A percentile compares a stretch with the other conserved stretches of the same genome.
Conservation (phyloP, 2,797 vertebrate genomes). For the Lagorchestes hirsutus region DNA sequence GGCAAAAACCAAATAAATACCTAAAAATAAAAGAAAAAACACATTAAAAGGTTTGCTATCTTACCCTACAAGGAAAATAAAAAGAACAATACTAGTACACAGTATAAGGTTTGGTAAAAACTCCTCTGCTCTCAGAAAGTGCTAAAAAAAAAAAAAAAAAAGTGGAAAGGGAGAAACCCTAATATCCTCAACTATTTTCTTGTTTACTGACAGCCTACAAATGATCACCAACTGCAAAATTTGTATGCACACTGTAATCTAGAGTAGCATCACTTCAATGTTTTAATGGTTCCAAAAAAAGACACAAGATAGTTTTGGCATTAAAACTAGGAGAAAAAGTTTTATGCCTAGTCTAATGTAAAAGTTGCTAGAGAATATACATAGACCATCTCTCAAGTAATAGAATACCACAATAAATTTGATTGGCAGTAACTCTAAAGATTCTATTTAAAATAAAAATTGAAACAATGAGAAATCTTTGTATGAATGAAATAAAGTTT, state of each 20-base stretch:
- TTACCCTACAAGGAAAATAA: not conserved
- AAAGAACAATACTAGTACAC: conserved; percentile 1
- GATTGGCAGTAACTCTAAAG: not conserved
- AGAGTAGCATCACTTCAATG: not conserved
- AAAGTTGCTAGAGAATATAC: not conserved
- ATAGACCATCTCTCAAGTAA: conserved; percentile 23
- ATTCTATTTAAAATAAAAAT: conserved; percentile 20
- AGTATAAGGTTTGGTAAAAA: conserved; percentile 36
- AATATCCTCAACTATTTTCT: conserved; percentile 31
- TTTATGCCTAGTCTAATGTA: not conserved
- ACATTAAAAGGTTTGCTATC: conserved; percentile 44
- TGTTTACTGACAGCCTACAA: not conserved
- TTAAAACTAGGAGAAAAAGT: conserved; percentile 32
- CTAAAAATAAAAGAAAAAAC: conserved; percentile 83
- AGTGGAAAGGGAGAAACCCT: conserved; percentile 5
- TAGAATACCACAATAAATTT: not conserved
- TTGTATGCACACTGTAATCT: conserved; percentile 4
- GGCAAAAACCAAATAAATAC: conserved; percentile 96
- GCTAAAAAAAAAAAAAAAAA: conserved; percentile 31
- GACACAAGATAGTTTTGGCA: not conserved
- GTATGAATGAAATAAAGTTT: not conserved
- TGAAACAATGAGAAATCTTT: not conserved
- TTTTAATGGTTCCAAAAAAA: conserved; percentile 29
- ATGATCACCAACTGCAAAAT: conserved; percentile 41
- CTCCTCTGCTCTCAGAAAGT: conserved; percentile 12